These are phyloP conservation scores for Diglossa cyanea DNA, from an alignment of 2,797 vertebrate species.

Conservation along the genomic window DNA sequence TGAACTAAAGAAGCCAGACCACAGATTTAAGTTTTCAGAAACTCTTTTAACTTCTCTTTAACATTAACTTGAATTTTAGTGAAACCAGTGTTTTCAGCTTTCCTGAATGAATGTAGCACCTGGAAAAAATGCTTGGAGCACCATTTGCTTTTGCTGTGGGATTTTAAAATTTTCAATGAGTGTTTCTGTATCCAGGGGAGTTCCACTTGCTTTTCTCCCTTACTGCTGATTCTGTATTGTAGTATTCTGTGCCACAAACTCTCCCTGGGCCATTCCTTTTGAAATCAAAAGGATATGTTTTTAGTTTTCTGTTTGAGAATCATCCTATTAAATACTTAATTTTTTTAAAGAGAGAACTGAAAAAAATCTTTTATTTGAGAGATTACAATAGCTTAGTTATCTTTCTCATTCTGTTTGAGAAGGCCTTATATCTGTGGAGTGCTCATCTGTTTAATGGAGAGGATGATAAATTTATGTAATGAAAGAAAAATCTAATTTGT, in stretches of 20 bases:
- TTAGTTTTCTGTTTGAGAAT: not conserved
- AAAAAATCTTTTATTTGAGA: not conserved
- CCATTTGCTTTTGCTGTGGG: not conserved
- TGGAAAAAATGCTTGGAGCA: not conserved
- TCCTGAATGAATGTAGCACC: not conserved
- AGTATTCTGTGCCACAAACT: not conserved
- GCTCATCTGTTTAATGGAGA: not conserved
- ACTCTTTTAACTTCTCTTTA: not conserved
- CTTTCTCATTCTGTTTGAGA: not conserved
- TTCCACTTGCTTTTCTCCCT: not conserved
- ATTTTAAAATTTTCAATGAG: not conserved
- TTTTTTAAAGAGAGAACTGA: not conserved
- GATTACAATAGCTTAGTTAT: not conserved
- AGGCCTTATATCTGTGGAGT: not conserved
- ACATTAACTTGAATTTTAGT: not conserved
- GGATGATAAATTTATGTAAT: not conserved
- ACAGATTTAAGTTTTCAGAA: not conserved
- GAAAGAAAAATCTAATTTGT: not conserved
- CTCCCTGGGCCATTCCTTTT: not conserved
- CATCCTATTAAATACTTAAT: not conserved
- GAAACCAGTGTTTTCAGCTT: not conserved
- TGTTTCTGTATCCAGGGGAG: not conserved
- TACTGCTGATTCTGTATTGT: not conserved
- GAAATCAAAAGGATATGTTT: not conserved
- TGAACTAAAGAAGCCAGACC: not conserved